Evolutionary conservation across 2,797 vertebrate genomes (phyloP), one percentile per base, ranked within the genome.

Genomic region (Lepilemur septentrionalis): DNA sequence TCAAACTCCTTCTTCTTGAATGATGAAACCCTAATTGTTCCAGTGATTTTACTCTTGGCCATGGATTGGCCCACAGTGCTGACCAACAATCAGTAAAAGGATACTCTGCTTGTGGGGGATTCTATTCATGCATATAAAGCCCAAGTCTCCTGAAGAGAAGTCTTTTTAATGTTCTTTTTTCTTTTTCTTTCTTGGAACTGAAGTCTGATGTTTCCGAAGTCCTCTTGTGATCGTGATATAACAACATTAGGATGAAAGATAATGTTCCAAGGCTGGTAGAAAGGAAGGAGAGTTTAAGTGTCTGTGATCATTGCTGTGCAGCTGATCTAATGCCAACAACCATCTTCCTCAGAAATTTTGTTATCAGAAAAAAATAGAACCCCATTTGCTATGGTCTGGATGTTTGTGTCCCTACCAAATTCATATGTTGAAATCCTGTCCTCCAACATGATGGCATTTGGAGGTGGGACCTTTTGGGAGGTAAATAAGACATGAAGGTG

Each of bases 81-180:
- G 14, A 25, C 59, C 63, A 88, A 15, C 46, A 38, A 76, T 57
- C 67, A 73, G 61, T n/a, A 69, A 92, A 90, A 84, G 28, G 18
- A 1, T 32, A 35, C 8, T 92, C 50, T 88, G n/a, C 30, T 46
- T 70, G n/a, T 41, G 82, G 35, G 80, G 30, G 63, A 76, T 70
- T 91, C 63, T 93, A 52, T 50, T 95, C 82, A 95, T 65, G n/a
- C 80, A 76, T 63, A 59, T 35, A 92, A 94, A 95, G 12, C 20
- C 38, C 50, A 89, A 79, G 22, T 83, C 30, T 89, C 17, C 75
- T 43, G 20, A 89, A 93, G 75, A 83, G n/a, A 75, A 70, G 13
- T 46, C 4, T 46, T 80, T 41, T 70, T 22, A 80, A 43, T 73
- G 76, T 12, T 61, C 46, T 65, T 48, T 43, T 75, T 57, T 65